Percentiles rank a stretch among this genome's conserved stretches.
Evolutionary conservation across 23 tunicate species (phyloP).

Genomic region (Trididemnum miniatum): DNA sequence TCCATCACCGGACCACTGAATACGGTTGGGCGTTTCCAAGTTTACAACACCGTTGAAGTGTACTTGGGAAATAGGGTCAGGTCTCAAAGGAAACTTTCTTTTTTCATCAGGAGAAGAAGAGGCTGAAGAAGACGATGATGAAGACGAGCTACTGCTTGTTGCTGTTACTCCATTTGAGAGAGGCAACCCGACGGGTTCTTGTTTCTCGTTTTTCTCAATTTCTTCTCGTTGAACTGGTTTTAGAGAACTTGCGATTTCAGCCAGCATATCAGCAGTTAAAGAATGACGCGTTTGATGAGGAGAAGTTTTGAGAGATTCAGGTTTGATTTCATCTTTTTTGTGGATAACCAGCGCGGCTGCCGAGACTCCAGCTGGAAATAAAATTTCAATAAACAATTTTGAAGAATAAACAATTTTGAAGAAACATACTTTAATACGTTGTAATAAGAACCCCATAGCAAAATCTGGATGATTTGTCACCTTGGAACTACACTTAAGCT

Average conservation of each 20-base stretch:
- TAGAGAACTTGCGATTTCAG: constrained; percentile 2
- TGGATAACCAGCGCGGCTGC: too few species aligned
- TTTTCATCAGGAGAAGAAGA: neutral
- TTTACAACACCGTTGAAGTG: neutral
- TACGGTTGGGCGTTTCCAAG: neutral
- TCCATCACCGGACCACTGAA: constrained; percentile 33
- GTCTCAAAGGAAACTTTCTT: neutral
- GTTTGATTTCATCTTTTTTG: too few species aligned
- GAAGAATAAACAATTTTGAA: too few species aligned
- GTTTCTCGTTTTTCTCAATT: neutral
- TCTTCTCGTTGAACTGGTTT: neutral
- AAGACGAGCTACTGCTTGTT: neutral
- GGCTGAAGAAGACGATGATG: neutral
- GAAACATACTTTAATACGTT: too few species aligned
- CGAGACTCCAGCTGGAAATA: too few species aligned
- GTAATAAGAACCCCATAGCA: too few species aligned
- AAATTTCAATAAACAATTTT: too few species aligned
- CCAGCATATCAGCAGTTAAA: neutral
- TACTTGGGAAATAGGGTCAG: neutral
- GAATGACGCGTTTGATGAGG: too few species aligned
- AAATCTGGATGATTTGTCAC: too few species aligned
- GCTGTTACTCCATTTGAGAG: neutral
- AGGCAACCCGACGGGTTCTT: neutral
- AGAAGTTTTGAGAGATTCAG: too few species aligned
- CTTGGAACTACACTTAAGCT: too few species aligned